A percentile compares a stretch with the other conserved stretches of the same genome.
Evolutionary conservation across 2,888 invertebrate species (phyloP).

Genomic region (Linnaemya vulpina): DNA sequence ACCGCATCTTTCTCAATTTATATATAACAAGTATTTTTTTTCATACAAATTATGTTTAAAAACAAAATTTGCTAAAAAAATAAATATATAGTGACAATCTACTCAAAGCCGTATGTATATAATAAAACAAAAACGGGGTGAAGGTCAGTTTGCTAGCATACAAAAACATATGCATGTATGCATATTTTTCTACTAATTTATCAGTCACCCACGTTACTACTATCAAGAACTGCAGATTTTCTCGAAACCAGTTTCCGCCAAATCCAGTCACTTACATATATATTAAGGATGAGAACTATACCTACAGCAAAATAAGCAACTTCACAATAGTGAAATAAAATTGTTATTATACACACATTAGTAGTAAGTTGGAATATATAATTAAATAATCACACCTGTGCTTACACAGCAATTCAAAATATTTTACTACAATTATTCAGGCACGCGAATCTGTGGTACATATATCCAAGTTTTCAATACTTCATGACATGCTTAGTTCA

Average conservation of each 20-base stretch:
- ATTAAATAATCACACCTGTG: slow-evolving; percentile 33
- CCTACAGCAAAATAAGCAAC: background rate
- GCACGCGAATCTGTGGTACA: background rate
- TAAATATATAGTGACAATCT: background rate
- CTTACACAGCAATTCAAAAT: slow-evolving; percentile 13
- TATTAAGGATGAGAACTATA: slow-evolving; percentile 6
- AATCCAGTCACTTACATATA: background rate
- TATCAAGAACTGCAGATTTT: background rate
- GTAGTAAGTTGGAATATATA: background rate
- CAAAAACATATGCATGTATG: slow-evolving; percentile 2
- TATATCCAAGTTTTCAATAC: background rate
- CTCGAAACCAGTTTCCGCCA: background rate
- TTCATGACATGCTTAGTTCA: background rate
- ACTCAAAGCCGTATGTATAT: slow-evolving; percentile 27
- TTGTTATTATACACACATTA: background rate
- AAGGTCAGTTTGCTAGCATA: slow-evolving; percentile 60
- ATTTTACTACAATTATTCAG: background rate
- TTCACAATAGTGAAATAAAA: slow-evolving; percentile 9
- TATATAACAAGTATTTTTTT: background rate
- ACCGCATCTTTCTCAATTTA: slow-evolving; percentile 85
- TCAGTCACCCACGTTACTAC: background rate
- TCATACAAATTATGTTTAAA: background rate
- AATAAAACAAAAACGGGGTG: slow-evolving; percentile 52
- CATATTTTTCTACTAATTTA: background rate
- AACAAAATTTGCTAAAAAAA: slow-evolving; percentile 31